Conservation (phyloP, 2,797 vertebrate species). For the Gallirallus australis region DNA sequence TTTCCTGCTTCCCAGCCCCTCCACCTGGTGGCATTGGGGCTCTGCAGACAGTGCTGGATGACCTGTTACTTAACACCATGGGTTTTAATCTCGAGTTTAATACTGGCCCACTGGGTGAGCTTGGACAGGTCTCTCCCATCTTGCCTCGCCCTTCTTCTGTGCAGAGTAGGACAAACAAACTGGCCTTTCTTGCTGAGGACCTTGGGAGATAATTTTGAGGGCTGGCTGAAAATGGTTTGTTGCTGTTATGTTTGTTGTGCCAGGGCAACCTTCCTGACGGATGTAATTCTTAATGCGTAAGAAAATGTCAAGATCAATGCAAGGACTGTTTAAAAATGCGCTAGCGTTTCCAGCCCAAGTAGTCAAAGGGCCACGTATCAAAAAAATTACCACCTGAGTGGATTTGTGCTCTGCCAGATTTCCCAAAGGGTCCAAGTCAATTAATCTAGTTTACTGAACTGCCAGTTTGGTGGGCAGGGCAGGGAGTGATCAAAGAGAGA, state of each 20-base stretch:
- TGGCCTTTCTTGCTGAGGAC: not conserved
- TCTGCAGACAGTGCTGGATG: not conserved
- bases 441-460: not conserved
- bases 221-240: not conserved
- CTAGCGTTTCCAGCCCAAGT: not conserved
- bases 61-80: not conserved
- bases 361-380: not conserved
- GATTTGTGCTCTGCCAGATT: not conserved
- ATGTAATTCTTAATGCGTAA: not conserved
- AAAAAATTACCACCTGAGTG: not conserved
- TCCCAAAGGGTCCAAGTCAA: not conserved
- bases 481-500: not conserved
- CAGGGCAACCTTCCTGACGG: not conserved
- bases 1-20: not conserved
- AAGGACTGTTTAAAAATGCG: not conserved
- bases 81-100: not conserved
- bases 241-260: not conserved
- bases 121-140: not conserved
- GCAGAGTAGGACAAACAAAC: not conserved
- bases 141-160: rapidly evolving
- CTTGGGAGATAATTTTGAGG: not conserved
- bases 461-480: not conserved
- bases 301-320: not conserved
- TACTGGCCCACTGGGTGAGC: not conserved
- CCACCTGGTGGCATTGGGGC: rapidly evolving